Evolutionary conservation across 2,113 vertebrate genomes (phyloP).

Genomic region (Canis aureus): DNA sequence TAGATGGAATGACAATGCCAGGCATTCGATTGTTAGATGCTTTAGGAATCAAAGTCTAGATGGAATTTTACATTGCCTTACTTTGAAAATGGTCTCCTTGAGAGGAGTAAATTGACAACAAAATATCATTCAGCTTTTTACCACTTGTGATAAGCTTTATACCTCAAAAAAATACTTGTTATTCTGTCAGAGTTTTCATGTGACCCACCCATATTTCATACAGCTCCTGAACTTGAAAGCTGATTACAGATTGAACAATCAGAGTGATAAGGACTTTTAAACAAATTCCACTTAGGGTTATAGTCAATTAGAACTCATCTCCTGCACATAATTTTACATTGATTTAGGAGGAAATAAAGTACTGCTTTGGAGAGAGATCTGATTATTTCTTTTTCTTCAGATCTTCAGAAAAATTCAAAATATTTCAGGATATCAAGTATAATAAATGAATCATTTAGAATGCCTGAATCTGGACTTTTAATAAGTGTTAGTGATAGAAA

Average conservation of each 20-base stretch:
- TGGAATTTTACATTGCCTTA: background rate
- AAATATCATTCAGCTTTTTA: constrained; percentile 36
- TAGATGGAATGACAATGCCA: background rate
- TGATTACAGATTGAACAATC: constrained; percentile 53
- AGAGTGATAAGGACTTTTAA: constrained; percentile 49
- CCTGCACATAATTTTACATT: constrained; percentile 2
- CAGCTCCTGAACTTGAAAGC: constrained; percentile 8
- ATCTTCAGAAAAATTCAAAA: constrained; percentile 1
- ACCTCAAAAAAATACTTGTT: constrained; percentile 19
- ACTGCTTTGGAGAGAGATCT: background rate
- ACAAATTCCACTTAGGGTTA: constrained; percentile 47
- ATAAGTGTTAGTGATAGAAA: background rate
- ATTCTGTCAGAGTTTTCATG: background rate
- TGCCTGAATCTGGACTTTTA: background rate
- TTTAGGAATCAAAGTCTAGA: background rate
- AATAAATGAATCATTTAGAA: background rate
- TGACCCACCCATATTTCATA: background rate
- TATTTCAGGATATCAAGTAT: background rate
- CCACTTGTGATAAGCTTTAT: background rate
- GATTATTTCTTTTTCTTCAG: constrained; percentile 2
- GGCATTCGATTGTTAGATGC: background rate
- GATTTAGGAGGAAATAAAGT: constrained; percentile 25
- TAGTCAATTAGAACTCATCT: constrained; percentile 21
- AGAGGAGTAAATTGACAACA: background rate
- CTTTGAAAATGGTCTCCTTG: background rate